Base-by-base conservation (phyloP, 2,888 invertebrate species). In the Cyclophora albipunctata region DNA sequence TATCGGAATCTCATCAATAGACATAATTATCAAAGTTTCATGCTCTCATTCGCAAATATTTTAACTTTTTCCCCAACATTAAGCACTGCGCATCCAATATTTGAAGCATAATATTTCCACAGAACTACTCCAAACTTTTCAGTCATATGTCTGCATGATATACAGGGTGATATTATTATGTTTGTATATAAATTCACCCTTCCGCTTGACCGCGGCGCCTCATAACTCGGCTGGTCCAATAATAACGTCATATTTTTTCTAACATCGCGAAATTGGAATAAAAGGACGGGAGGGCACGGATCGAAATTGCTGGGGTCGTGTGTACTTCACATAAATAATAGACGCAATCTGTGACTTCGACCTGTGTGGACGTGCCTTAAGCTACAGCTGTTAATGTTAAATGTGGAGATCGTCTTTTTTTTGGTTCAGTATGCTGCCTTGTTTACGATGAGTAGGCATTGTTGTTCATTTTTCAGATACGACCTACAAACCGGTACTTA, bases 211-310 rank as follows among this genome's bases (percentile, higher is more conserved):
- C 86, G 75, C 69, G 59, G 41, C 54, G 50, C 45, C 45, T 78
- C 78, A 75, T 78, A 79, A 78, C 78, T 80, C 71, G 72, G 69
- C 69, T 76, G 71, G 67, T 76, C 75, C 82, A 86, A 86, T 87
- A 86, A 86, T 81, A 85, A 80, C 84, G 81, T 84, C 81, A 86
- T 87, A 85, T 87, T 86, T 86, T 82, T 84, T 82, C 77, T 79
- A 82, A 79, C 81, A 77, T 81, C 71, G 78, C 80, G 73, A 84
- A 83, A 86, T 84, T 83, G 83, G 80, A 78, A 84, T 81, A 78
- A 80, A 79, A 75, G 78, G 78, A 67, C 71, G 70, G 69, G 76
- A 79, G 82, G 81, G 80, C 79, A 68, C 74, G 70, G 68, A 72
- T 74, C 71, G 77, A 79, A 84, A 86, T 85, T 82, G 83, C 78